Conservation (phyloP, 2,888 invertebrate species). For the Slavum lentiscoides region DNA sequence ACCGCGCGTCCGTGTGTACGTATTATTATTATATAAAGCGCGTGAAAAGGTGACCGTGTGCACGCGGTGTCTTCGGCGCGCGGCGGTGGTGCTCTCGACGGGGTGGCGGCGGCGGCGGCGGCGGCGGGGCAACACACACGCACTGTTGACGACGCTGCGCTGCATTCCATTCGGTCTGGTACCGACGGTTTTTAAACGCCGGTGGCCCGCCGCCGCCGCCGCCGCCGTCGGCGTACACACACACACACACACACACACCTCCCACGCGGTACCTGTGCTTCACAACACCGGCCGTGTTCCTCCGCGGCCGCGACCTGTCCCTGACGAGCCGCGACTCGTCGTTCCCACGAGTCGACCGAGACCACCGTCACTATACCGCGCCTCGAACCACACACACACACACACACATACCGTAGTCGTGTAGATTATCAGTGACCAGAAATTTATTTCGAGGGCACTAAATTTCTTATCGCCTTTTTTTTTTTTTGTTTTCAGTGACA, state of each 20-base stretch:
- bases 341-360: conserved; percentile 33
- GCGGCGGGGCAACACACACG: conserved; percentile 8
- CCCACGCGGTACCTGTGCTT: conserved; percentile 46
- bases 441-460: too few relatives aligned
- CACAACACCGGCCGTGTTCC: not conserved
- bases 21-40: conserved; percentile 3
- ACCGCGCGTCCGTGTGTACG: not conserved
- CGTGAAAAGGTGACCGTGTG: conserved; percentile 25
- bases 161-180: conserved; percentile 51
- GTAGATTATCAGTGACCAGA: too few relatives aligned
- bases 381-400: not conserved
- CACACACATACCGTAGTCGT: too few relatives aligned
- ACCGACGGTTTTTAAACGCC: conserved; percentile 49
- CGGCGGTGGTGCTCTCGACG: conserved; percentile 17
- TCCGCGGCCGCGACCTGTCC: not conserved
- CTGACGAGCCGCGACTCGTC: conserved; percentile 9
- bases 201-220: conserved; percentile 53
- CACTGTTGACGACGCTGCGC: too few relatives aligned
- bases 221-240: conserved; percentile 33
- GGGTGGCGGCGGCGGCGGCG: conserved; percentile 35
- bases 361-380: not conserved
- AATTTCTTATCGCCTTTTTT: too few relatives aligned
- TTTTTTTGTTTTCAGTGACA: too few relatives aligned
- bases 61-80: not conserved
- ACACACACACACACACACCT: conserved; percentile 17